Base-by-base conservation (phyloP, 92 coral and sea anemone species). In the Parazoanthus swiftii region DNA sequence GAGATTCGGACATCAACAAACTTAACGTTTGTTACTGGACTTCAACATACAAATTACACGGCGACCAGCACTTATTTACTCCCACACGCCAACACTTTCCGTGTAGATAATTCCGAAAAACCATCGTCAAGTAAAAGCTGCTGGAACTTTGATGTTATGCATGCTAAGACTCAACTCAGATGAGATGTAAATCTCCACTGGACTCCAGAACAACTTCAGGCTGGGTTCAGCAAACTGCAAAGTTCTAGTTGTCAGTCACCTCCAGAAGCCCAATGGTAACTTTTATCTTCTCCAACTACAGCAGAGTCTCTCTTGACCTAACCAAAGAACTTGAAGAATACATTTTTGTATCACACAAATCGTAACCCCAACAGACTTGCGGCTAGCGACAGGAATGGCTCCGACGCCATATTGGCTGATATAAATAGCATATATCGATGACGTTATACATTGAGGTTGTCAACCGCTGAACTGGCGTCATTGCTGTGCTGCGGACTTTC, bases 401-500 rank as follows among this genome's bases (percentile, higher is more conserved):
- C 77, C 77, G 77, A 73, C 77, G 77, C 77, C 77, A 73, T 73
- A 73, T 73, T 73, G 77, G 77, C 35, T 18, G 77, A 73, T 73
- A 18, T 18, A 73, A 73, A 73, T 73, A 73, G 77, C 77, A 18
- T 73, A 18, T 73, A 21, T 18, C 77, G 77, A 73, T 73, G 77
- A 73, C 77, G 77, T 73, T 73, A 73, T 73, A 73, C 77, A 73
- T 73, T 73, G 35, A 21, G 77, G 0, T 73, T 73, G 77, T 73
- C 35, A 73, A 73, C 77, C 77, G 77, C 77, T 73, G 77, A 71
- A 71, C 76, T 71, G 76, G 76, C 76, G 76, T 71, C 76, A 71
- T 71, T 71, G 76, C 76, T 71, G 76, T 71, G 76, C 76, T 71
- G 76, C 76, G 76, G 76, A 71, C 76, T 71, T 71, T 11, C 76